Evolutionary conservation across 2,113 vertebrate species (phyloP), one percentile per base, ranked within the genome.

Genomic region (Psilopsiagon aurifrons): DNA sequence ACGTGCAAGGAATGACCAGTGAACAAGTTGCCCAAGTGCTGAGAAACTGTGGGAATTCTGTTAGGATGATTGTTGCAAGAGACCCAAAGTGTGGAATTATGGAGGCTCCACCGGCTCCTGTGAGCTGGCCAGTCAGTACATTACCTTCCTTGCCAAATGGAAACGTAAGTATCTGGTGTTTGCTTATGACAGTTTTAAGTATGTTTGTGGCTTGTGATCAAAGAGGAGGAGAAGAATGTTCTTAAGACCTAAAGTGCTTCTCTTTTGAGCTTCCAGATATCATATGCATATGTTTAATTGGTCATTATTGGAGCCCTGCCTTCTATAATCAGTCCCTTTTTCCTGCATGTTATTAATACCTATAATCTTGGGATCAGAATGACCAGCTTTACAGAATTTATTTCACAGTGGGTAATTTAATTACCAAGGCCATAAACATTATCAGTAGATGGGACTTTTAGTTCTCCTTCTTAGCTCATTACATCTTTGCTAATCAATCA

Each of bases 1-100:
- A 99, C 25, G 99, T 99, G 27, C 98, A 98, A 20, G 99, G 99
- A 25, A 98, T 99, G 98, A 98, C 78, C 96, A 99, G 99, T 8
- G 99, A 99, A 88, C 99, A 99, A 94, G 99, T 99, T 13, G 99
- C 99, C 6, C 98, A 98, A 77, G 99, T 99, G 77, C 97, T 99
- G 82, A 99, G 99, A 81, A 98, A 97, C 59, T 99, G 99, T 19
- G 99, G 99, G 55, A 99, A 98, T 93, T 97, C 95, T 2, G 99
- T 99, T 68, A 97, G 97, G 91, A 99, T 99, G 99, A 94, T 99
- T 0, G 98, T 99, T 7, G 99, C 99, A 6, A 98, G 99, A 69
- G 98, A 99, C 64, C 99, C 98, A 1, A 70, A 28, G 19, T 97
- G 95, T 33, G 98, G 97, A 75, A 49, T 88, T 62, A 46, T 92